Conservation (phyloP, 2,113 vertebrate genomes). For the Pterocles gutturalis region DNA sequence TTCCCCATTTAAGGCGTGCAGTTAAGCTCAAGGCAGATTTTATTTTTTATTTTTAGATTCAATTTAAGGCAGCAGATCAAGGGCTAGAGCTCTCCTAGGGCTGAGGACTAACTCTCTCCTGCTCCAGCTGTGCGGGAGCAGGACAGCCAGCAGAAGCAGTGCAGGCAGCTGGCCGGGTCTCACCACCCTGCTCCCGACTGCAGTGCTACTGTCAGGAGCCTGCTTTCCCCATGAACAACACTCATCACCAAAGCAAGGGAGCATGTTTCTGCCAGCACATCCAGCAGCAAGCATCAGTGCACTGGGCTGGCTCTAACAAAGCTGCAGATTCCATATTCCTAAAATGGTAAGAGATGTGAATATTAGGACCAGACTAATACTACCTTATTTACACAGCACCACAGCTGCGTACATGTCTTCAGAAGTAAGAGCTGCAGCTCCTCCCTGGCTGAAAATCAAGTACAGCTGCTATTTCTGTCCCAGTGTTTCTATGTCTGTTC, state of each 20-base stretch:
- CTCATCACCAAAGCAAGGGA: neutral
- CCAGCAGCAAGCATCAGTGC: neutral
- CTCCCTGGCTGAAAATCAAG: neutral
- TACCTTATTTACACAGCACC: neutral
- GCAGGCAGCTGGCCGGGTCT: neutral
- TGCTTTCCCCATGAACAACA: neutral
- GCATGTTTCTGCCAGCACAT: neutral
- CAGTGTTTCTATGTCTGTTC: neutral
- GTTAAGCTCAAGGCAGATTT: neutral
- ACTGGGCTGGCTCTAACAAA: accelerated
- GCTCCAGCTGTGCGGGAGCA: neutral
- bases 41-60: neutral
- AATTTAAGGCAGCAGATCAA: constrained; percentile 46
- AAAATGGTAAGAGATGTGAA: neutral
- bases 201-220: neutral
- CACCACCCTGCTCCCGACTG: accelerated
- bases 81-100: neutral
- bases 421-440: neutral
- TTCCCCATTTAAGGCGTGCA: constrained; percentile 25
- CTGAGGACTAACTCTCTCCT: neutral
- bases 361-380: neutral
- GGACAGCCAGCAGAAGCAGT: neutral
- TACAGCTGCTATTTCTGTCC: neutral
- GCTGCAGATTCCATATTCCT: neutral
- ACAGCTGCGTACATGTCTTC: neutral